Evolutionary conservation across 2,797 vertebrate genomes (phyloP), one percentile per base, ranked within the genome.

Genomic region (Cynodonichthys magdalenae): DNA sequence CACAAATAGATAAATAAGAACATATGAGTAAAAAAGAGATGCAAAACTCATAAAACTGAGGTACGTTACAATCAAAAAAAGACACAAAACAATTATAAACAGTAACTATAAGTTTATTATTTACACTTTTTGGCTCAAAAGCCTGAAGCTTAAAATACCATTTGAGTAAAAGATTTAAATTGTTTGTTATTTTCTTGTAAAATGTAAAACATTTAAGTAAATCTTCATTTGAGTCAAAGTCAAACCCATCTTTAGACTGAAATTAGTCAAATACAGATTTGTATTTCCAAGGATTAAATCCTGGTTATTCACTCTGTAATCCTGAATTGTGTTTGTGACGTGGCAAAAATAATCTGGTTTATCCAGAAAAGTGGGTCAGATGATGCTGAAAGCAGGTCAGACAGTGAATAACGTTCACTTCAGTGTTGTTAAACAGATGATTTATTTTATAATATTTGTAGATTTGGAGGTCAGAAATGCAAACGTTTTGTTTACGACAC

Each of bases 361-460:
- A 87, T 74, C 58, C 71, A 54, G 44, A 77, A 86, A 92, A 83
- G 61, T 90, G 68, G 91, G 90, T 92, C 89, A 87, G 59, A 66
- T 29, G 47, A 75, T 74, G 52, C 29, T 10, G 62, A 47, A 28
- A 87, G 63, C 62, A 65, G 15, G 36, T 49, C 17, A 9, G 19
- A 63, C 48, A 18, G 20, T 63, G 49, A 59, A 52, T 6, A 50
- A 41, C 52, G 34, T 44, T 27, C 52, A 29, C 0, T 50, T 3
- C 24, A 18, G 14, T 10, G 50, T 52, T 39, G 14, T n/a, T 34
- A 48, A 60, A 41, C 45, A 15, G 2, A 52, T 31, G 49, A 31
- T 27, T 36, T 17, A 29, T 39, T 2, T 17, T 28, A 0, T 42
- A 15, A 72, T 24, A 41, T 19, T 52, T 15, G 20, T 4, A 53